phyloP scores from a whole-genome alignment of 2,888 invertebrate species.

The Meloe dianella region DNA sequence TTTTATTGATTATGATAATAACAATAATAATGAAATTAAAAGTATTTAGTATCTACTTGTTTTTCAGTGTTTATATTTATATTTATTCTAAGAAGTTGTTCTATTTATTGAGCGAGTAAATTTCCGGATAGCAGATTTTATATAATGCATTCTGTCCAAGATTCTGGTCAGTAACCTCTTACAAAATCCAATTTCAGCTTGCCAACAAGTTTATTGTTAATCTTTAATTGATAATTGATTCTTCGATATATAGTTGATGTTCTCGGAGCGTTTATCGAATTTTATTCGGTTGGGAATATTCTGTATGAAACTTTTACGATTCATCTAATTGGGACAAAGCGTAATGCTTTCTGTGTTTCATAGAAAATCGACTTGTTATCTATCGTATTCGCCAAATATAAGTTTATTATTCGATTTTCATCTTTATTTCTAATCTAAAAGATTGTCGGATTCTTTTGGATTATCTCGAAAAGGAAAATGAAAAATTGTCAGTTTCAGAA shows the following conservation, averaged over 20 bases:
- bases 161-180: slow-evolving; percentile 33
- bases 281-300: neutral
- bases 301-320: neutral
- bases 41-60: neutral
- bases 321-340: slow-evolving; percentile 1
- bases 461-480: too few species aligned
- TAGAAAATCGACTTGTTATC: too few species aligned
- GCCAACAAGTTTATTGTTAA: slow-evolving; percentile 16
- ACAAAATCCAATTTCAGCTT: slow-evolving; percentile 28
- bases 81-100: slow-evolving; percentile 18
- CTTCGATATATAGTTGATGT: neutral
- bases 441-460: too few species aligned
- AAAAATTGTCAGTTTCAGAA: too few species aligned
- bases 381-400: too few species aligned
- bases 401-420: too few species aligned
- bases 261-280: neutral
- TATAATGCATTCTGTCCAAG: slow-evolving; percentile 29
- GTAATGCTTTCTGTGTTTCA: neutral
- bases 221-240: slow-evolving; percentile 11
- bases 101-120: slow-evolving; percentile 28
- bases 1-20: neutral
- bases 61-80: slow-evolving; percentile 1
- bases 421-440: too few species aligned
- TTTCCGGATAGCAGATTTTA: slow-evolving; percentile 30
- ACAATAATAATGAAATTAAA: neutral